Conservation (phyloP, 2,797 vertebrate species). For the Molossus molossus region DNA sequence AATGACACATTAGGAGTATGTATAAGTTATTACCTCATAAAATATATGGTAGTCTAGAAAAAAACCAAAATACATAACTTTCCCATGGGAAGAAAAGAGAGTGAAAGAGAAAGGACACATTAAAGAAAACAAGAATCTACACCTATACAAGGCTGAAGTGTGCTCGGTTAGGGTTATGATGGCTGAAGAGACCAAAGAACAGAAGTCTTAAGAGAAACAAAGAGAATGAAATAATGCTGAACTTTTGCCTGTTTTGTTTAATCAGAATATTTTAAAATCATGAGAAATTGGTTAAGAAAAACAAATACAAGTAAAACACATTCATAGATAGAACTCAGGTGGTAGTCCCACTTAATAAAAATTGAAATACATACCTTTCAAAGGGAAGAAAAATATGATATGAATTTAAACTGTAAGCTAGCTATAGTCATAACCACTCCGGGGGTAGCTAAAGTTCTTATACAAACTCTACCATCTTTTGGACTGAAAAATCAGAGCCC, state of each 20-base stretch:
- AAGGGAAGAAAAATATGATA: background rate
- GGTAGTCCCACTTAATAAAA: background rate
- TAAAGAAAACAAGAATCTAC: background rate
- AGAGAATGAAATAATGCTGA: background rate
- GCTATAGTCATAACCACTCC: background rate
- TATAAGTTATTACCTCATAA: background rate
- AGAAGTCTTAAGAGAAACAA: background rate
- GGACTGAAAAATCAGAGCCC: background rate
- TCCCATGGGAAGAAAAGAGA: background rate
- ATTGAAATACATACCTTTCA: background rate
- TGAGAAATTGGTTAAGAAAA: background rate
- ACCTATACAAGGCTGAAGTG: background rate
- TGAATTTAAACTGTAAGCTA: background rate
- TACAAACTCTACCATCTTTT: background rate
- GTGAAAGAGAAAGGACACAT: background rate
- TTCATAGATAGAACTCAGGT: background rate
- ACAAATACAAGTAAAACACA: background rate
- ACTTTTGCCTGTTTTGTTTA: background rate
- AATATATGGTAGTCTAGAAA: background rate
- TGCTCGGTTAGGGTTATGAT: background rate
- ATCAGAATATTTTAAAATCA: background rate
- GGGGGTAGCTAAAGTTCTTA: background rate
- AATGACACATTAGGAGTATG: background rate
- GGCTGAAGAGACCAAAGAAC: background rate
- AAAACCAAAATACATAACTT: background rate